phyloP scores from a whole-genome alignment of 1,140 invertebrate species.

The Pteromalus puparum region DNA sequence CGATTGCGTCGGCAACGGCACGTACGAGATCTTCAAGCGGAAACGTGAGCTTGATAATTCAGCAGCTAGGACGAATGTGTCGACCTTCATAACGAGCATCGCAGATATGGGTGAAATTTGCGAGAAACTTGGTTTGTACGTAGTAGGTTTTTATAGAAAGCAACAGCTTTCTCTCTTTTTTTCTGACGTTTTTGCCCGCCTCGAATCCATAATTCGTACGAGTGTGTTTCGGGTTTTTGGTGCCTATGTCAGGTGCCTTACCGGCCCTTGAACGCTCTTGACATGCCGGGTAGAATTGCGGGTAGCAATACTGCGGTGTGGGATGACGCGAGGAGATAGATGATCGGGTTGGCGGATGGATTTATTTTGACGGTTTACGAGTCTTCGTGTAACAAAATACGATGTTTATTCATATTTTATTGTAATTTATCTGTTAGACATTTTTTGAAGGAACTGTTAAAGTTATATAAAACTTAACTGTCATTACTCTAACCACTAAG shows the following conservation, averaged over 20 bases:
- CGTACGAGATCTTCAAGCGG: conserved; percentile 24
- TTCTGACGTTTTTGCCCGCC: no score
- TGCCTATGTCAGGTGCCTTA: not conserved
- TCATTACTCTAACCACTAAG: no score
- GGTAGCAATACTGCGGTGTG: no score
- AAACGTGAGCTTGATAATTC: conserved; percentile 22
- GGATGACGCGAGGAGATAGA: not conserved
- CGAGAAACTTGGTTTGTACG: not conserved
- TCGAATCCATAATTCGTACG: no score
- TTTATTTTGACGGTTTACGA: no score
- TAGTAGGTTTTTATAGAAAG: not conserved
- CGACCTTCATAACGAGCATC: conserved; percentile 4
- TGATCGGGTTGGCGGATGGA: no score
- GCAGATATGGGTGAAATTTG: not conserved
- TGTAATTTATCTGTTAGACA: not conserved
- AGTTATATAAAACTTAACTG: no score
- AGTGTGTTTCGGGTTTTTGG: not conserved
- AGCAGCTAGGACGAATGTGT: not conserved
- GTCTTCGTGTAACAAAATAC: no score
- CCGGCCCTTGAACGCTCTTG: not conserved
- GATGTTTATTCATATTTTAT: no score
- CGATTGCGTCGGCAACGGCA: not conserved
- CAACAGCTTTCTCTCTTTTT: no score
- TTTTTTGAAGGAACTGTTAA: no score
- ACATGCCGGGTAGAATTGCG: not conserved